phyloP scores from a whole-genome alignment of 2,113 vertebrate species.

The Corapipo altera region DNA sequence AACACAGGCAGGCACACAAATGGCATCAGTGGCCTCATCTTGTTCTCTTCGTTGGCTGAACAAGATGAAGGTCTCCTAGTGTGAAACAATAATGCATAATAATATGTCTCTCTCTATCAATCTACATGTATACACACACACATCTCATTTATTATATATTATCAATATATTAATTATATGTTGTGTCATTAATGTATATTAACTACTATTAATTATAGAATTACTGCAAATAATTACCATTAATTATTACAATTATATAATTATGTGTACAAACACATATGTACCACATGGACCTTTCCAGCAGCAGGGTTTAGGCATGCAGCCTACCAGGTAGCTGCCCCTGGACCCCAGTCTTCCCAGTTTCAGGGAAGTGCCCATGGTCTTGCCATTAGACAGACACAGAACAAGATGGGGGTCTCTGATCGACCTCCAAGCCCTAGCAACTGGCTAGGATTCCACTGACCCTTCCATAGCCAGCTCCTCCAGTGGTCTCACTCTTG shows the following conservation, averaged over 20 bases:
- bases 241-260: not conserved
- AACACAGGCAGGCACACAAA: not conserved
- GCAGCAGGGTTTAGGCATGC: not conserved
- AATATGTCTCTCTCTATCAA: not conserved
- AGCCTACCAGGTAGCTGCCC: not conserved
- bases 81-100: not conserved
- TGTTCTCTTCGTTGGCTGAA: not conserved
- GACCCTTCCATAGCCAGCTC: not conserved
- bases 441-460: not conserved
- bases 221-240: not conserved
- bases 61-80: not conserved
- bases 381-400: not conserved
- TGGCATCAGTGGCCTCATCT: not conserved
- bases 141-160: not conserved
- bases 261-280: not conserved
- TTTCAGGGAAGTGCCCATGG: not conserved
- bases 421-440: not conserved
- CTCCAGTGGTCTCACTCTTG: not conserved
- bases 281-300: not conserved
- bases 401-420: not conserved
- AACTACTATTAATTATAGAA: not conserved
- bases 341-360: fast-evolving
- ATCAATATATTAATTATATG: not conserved
- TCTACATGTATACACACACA: too few relatives aligned
- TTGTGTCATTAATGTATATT: not conserved